A percentile compares a stretch with the other conserved stretches of the same genome.
Evolutionary conservation across 2,797 vertebrate genomes (phyloP).

Genomic region (Anabacerthia variegaticeps): DNA sequence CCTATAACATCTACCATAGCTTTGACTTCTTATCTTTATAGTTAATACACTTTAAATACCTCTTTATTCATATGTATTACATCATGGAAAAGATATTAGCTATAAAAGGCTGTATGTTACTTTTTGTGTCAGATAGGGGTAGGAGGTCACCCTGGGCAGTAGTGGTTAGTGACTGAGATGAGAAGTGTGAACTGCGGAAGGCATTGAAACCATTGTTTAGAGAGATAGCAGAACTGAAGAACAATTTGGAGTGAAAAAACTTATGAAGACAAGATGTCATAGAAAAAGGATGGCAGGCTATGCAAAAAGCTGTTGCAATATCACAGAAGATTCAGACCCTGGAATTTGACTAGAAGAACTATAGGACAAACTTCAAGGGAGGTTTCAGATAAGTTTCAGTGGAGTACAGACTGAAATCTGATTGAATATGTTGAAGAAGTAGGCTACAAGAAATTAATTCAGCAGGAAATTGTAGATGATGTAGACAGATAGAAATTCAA

Average conservation of each 20-base stretch:
- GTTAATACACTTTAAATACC: background rate
- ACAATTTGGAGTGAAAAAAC: background rate
- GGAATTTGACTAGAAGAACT: background rate
- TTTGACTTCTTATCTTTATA: background rate
- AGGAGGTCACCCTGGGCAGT: background rate
- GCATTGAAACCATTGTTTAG: background rate
- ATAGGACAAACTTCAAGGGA: background rate
- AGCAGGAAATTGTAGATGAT: constrained; percentile 42
- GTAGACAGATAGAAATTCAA: constrained; percentile 57
- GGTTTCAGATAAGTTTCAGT: constrained; percentile 26
- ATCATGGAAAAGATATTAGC: background rate
- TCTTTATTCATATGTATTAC: background rate
- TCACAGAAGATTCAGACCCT: background rate
- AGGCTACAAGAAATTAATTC: constrained; percentile 37
- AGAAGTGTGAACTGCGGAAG: background rate
- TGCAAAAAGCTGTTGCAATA: background rate
- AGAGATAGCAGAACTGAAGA: background rate
- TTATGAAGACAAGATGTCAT: background rate
- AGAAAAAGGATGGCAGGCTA: background rate
- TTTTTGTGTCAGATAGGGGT: background rate
- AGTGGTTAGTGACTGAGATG: background rate
- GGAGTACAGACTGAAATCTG: background rate
- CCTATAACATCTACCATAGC: background rate
- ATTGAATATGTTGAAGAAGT: constrained; percentile 26
- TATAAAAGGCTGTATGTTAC: background rate